Conservation (phyloP, 64 coral and sea anemone species). For the Exaiptasia diaphana region DNA sequence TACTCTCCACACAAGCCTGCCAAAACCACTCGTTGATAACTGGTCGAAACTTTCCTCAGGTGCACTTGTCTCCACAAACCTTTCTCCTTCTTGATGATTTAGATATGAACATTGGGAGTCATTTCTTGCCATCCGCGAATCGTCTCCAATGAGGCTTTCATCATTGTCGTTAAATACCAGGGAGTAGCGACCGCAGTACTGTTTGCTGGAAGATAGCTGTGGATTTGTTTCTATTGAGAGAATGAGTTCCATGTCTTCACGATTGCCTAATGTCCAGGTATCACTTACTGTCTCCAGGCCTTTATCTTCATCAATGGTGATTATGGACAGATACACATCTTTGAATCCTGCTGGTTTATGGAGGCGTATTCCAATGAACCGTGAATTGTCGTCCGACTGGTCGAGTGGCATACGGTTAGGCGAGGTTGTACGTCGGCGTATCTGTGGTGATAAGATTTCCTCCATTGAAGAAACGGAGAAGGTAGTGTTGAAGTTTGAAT, state of each 20-base stretch:
- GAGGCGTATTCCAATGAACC: not conserved
- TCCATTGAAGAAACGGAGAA: conserved; percentile 15
- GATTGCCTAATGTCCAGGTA: not conserved
- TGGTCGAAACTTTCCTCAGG: too few species aligned
- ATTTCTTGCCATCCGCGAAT: too few species aligned
- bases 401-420: not conserved
- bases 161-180: not conserved
- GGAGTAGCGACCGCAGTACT: not conserved
- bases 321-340: not conserved
- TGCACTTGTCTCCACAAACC: too few species aligned
- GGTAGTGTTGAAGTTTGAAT: not conserved
- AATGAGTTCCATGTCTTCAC: conserved; percentile 12
- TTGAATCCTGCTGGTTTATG: not conserved
- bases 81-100: too few species aligned
- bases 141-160: too few species aligned
- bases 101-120: too few species aligned
- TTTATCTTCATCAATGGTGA: not conserved
- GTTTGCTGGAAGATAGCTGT: not conserved
- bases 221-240: not conserved
- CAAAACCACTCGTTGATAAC: too few species aligned
- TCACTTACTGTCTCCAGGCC: not conserved
- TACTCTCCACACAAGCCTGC: too few species aligned
- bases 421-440: not conserved
- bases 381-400: not conserved
- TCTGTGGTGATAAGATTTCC: not conserved